Percentiles rank a stretch among this genome's conserved stretches.
Conservation (phyloP, 2,888 invertebrate species). For the Acleris cristana region DNA sequence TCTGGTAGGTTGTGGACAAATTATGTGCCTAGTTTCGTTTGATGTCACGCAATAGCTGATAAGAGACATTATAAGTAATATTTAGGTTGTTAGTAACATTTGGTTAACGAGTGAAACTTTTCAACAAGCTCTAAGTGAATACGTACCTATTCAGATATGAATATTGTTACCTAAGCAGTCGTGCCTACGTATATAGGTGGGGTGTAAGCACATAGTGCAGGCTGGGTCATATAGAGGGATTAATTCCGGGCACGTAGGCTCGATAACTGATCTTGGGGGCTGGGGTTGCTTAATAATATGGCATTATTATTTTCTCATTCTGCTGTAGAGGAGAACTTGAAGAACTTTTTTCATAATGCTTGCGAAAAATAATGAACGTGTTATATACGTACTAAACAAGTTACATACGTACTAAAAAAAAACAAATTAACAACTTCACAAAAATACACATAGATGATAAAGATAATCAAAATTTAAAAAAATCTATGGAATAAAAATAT, state of each 20-base stretch:
- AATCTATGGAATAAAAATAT: too few relatives aligned
- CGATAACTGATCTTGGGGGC: conserved; percentile 76
- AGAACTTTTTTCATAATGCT: neutral
- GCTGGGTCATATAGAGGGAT: conserved; percentile 73
- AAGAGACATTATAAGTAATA: neutral
- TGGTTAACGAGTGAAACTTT: neutral
- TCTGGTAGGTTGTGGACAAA: conserved; percentile 25
- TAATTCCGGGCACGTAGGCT: conserved; percentile 77
- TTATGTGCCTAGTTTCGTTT: conserved; percentile 10
- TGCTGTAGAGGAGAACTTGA: conserved; percentile 12
- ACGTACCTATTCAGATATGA: conserved; percentile 6
- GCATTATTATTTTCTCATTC: conserved; percentile 30
- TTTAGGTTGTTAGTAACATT: neutral
- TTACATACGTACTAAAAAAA: neutral
- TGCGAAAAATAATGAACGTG: neutral
- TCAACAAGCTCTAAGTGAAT: neutral
- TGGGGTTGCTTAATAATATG: conserved; percentile 34
- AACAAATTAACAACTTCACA: too few relatives aligned
- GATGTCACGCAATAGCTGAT: conserved; percentile 7
- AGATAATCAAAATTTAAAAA: too few relatives aligned
- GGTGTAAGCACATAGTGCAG: conserved; percentile 41
- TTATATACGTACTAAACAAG: neutral
- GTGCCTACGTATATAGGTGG: conserved; percentile 38
- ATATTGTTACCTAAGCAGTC: conserved; percentile 11
- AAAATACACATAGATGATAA: too few relatives aligned